Conservation (phyloP, 2,797 vertebrate genomes). For the Neostethus bicornis region DNA sequence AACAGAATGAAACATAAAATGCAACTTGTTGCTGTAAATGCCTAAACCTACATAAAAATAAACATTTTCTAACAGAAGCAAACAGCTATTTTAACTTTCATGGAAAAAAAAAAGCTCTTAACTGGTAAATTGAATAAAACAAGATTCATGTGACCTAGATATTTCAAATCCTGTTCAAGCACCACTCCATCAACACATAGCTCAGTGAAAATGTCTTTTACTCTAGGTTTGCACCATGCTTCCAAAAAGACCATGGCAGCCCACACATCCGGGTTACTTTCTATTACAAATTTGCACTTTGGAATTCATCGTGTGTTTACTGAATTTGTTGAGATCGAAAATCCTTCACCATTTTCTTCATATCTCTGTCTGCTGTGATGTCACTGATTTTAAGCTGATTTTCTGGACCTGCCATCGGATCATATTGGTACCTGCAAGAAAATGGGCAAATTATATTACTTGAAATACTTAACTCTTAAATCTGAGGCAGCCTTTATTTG, state of each 20-base stretch:
- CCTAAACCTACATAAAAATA: too few species aligned
- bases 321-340: slow-evolving; percentile 52
- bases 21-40: too few species aligned
- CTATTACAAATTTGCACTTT: background rate
- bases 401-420: slow-evolving; percentile 38
- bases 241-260: slow-evolving; percentile 71
- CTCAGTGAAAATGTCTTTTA: slow-evolving; percentile 84
- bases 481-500: background rate
- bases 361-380: slow-evolving; percentile 34
- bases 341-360: slow-evolving; percentile 63
- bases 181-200: slow-evolving; percentile 72
- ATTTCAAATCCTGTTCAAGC: background rate
- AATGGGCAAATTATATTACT: background rate
- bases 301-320: slow-evolving; percentile 5
- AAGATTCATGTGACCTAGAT: background rate
- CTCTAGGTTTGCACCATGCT: slow-evolving; percentile 79
- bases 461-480: background rate
- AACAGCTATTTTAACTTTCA: too few species aligned
- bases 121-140: background rate
- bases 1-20: too few species aligned
- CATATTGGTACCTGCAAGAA: slow-evolving; percentile 38
- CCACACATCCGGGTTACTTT: slow-evolving; percentile 80
- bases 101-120: too few species aligned
- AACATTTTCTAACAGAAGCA: too few species aligned
- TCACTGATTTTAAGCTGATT: slow-evolving; percentile 21